phyloP scores from a whole-genome alignment of 1,140 invertebrate genomes.

The Andrena cerasifolii region DNA sequence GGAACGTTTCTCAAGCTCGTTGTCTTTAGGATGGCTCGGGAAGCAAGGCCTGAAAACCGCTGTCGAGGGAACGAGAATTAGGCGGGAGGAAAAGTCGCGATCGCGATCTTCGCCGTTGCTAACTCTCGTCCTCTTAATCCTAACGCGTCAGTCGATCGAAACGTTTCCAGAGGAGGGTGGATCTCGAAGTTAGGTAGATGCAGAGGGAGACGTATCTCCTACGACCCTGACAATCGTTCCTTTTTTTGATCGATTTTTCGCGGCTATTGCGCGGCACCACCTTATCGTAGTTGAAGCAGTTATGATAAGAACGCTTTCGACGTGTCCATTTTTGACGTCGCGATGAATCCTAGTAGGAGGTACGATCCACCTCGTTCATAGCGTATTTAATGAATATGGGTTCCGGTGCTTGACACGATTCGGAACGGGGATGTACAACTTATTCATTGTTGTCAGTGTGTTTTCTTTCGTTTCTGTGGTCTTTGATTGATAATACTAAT shows the following conservation, averaged over 20 bases:
- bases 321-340: slow-evolving; percentile 16
- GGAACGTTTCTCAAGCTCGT: background rate
- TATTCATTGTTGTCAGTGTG: background rate
- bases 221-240: slow-evolving; percentile 62
- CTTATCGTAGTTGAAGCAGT: slow-evolving; percentile 18
- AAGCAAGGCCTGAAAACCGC: no score
- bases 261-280: slow-evolving; percentile 14
- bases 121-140: slow-evolving; percentile 50
- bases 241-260: slow-evolving; percentile 47
- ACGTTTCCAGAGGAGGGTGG: slow-evolving; percentile 19
- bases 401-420: slow-evolving; percentile 6
- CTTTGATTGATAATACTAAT: no score
- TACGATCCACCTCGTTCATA: slow-evolving; percentile 51
- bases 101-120: slow-evolving; percentile 58
- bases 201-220: slow-evolving; percentile 41
- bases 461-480: background rate
- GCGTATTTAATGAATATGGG: background rate
- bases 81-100: background rate
- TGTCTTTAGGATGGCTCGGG: background rate
- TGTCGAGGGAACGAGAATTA: no score
- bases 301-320: background rate
- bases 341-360: slow-evolving; percentile 33
- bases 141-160: slow-evolving; percentile 15
- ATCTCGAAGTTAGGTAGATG: slow-evolving; percentile 37
- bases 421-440: slow-evolving; percentile 44